Evolutionary conservation across 2,113 vertebrate species (phyloP), one percentile per base, ranked within the genome.

Genomic region (Festucalex cinctus): DNA sequence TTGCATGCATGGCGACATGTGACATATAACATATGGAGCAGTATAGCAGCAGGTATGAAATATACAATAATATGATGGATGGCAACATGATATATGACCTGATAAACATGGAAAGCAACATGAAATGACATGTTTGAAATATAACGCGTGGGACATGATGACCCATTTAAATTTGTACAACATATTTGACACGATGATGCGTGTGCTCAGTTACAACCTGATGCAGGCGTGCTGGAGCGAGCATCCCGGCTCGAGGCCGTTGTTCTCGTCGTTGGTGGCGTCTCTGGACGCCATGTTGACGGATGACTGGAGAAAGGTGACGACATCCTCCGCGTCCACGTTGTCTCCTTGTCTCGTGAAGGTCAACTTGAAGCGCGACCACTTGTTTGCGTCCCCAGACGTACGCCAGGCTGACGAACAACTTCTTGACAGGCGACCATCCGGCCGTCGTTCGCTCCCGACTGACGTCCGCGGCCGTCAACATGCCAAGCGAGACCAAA

Each of bases 171-270:
- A 37, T 5, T 9, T 2, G 2, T 1, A 12, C 2, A 41, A 12
- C 39, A 41, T 46, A 5, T 19, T 6, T 17, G 17, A 46, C 44
- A 6, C 17, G 16, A 16, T 46, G 43, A 19, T 17, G 16, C 6
- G 17, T 5, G 43, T 75, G 16, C 51, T 24, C 80, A 97, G 95
- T 59, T 95, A 91, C 0, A 88, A 93, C 24, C 88, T 96, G 82
- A 96, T 96, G 95, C 91, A 88, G 63, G 88, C 81, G 61, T 97
- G 95, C 70, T 97, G 95, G 95, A 91, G 93, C 73, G 93, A 93
- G 75, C 91, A 93, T 61, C 94, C 93, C 74, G 90, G 93, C 83
- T 90, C 88, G n/a, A 93, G 95, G 66, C 95, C 95, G 0, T 80
- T 91, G 20, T 97, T 97, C 84, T 93, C 93, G 8, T 93, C 92